Conservation (phyloP, 2,888 invertebrate genomes). For the Chrysina gloriosa region DNA sequence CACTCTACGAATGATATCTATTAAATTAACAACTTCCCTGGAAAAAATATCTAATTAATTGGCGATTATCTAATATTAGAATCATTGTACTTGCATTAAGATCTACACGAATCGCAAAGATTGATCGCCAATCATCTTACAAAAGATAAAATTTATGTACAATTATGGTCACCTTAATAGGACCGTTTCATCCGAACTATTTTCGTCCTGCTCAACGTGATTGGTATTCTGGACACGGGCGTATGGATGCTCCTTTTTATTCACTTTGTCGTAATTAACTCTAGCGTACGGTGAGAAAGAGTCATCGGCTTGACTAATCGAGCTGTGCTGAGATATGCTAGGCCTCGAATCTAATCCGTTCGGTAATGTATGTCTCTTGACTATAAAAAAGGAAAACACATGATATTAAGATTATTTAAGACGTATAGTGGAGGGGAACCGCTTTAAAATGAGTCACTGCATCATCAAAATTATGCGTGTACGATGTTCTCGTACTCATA, state of each 20-base stretch:
- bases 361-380: slow-evolving; percentile 57
- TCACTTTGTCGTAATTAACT: slow-evolving; percentile 74
- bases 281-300: slow-evolving; percentile 72
- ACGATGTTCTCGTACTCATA: too few species aligned
- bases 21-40: too few species aligned
- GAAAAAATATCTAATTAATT: too few species aligned
- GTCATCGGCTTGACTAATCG: slow-evolving; percentile 68
- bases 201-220: slow-evolving; percentile 47
- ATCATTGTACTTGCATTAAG: too few species aligned
- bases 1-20: too few species aligned
- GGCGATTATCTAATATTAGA: too few species aligned
- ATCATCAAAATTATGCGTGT: too few species aligned
- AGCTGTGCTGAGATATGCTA: slow-evolving; percentile 72
- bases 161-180: slow-evolving; percentile 36
- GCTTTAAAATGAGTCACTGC: too few species aligned
- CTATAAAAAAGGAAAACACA: slow-evolving; percentile 47
- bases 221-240: slow-evolving; percentile 74
- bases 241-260: slow-evolving; percentile 74
- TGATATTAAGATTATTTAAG: too few species aligned
- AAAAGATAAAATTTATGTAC: background rate
- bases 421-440: too few species aligned
- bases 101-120: too few species aligned
- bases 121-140: too few species aligned
- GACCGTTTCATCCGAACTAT: slow-evolving; percentile 51
- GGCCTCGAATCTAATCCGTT: slow-evolving; percentile 64